These are phyloP conservation scores for Percina caprodes DNA, from an alignment of 2,113 vertebrate genomes.

Conservation along the genomic window DNA sequence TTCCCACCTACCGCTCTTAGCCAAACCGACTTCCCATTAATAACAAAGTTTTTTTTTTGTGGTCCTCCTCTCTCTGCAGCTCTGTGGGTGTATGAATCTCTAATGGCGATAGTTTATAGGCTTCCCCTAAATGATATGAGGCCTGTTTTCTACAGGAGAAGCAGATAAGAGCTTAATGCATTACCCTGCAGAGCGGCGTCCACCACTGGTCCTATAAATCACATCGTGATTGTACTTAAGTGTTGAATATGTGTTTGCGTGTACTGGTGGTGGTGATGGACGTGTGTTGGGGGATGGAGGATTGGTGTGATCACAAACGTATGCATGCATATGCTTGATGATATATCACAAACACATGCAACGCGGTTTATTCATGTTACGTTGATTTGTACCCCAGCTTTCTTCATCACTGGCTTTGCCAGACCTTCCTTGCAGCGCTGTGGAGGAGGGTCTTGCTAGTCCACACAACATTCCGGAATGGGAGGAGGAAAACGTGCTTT, in stretches of 20 bases:
- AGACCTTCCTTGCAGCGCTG: too few species aligned
- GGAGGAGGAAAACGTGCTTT: too few species aligned
- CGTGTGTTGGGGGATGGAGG: not conserved
- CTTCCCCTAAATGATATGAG: slow-evolving; percentile 59
- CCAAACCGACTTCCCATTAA: slow-evolving; percentile 36
- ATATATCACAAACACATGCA: slow-evolving; percentile 40
- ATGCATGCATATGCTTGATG: slow-evolving; percentile 30
- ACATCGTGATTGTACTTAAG: slow-evolving; percentile 54
- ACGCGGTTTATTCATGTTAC: slow-evolving; percentile 64
- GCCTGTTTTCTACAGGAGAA: slow-evolving; percentile 59
- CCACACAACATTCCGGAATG: too few species aligned
- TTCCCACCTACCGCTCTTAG: slow-evolving; percentile 29
- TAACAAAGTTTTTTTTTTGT: slow-evolving; percentile 62
- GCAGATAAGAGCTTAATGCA: slow-evolving; percentile 82
- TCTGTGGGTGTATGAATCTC: slow-evolving; percentile 57
- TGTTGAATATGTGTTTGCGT: slow-evolving; percentile 55
- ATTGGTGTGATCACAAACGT: slow-evolving; percentile 15
- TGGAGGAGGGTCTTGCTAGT: too few species aligned
- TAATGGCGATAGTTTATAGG: slow-evolving; percentile 45
- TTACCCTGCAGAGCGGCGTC: slow-evolving; percentile 72
- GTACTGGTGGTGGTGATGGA: not conserved
- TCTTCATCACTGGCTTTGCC: slow-evolving; percentile 12
- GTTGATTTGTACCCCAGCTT: slow-evolving; percentile 56
- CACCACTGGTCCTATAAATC: slow-evolving; percentile 77
- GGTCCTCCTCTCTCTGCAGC: slow-evolving; percentile 35